A percentile compares a stretch with the other conserved stretches of the same genome.
phyloP scores from a whole-genome alignment of 2,797 vertebrate genomes.

The Smutsia temminckii region DNA sequence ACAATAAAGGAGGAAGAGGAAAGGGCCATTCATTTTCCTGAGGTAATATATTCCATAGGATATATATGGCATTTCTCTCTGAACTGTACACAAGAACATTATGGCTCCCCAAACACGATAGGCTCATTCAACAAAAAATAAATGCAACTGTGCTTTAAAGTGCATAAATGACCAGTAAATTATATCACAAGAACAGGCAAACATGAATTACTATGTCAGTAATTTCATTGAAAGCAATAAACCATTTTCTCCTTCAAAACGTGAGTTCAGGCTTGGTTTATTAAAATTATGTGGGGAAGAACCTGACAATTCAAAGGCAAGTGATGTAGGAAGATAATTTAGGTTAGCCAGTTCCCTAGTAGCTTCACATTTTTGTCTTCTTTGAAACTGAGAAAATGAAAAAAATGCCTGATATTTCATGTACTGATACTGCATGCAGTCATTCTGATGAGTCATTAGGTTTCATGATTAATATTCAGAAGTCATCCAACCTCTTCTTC shows the following conservation, averaged over 20 bases:
- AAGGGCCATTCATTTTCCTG: constrained; percentile 21
- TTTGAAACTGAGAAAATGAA: constrained; percentile 47
- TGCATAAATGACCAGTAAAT: not conserved
- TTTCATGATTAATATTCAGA: constrained; percentile 15
- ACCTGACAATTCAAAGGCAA: not conserved
- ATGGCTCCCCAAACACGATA: not conserved
- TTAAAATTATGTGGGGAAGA: constrained; percentile 31
- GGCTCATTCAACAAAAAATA: constrained; percentile 9
- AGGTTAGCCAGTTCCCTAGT: constrained; percentile 22
- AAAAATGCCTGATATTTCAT: constrained; percentile 4
- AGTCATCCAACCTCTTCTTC: not conserved
- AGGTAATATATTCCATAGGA: not conserved
- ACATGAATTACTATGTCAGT: not conserved
- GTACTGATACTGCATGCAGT: not conserved
- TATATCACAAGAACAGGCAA: not conserved
- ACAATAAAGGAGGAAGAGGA: not conserved
- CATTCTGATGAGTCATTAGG: constrained; percentile 15
- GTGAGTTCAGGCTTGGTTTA: not conserved
- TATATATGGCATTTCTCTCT: constrained; percentile 12
- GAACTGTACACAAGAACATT: not conserved
- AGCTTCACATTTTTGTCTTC: constrained; percentile 49
- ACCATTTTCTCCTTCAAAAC: not conserved
- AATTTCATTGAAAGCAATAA: not conserved
- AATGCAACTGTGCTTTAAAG: not conserved
- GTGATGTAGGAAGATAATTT: constrained; percentile 4